Base-by-base conservation (phyloP, 2,888 invertebrate species). In the Heliconius charithonia region DNA sequence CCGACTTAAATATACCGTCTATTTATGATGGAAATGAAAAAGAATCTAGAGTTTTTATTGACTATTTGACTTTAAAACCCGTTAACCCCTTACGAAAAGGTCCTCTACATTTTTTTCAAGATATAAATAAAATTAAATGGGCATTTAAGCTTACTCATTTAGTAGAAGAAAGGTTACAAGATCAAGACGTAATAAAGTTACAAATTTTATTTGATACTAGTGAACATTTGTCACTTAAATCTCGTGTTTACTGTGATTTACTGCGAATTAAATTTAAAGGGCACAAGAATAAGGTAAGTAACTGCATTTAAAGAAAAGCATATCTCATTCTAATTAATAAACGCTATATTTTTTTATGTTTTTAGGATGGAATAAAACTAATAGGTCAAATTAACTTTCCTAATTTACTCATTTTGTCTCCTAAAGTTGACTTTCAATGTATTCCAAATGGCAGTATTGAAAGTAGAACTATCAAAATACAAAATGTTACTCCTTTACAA, bases 331-430 rank as follows among this genome's bases (percentile, higher is more conserved):
- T 22, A 29, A 22, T 29, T 22, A 71, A 56, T 4, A 56, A n/a
- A 32, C 37, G n/a, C n/a, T 22, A 62, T 70, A 75, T 67, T 71
- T 74, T 59, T 62, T 73, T 7, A 27, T 51, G n/a, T 80, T 91
- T 94, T 80, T 86, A 97, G 97, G 97, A 97, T 85, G 93, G 92
- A 80, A 93, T 97, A 72, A 95, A 95, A 82, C 87, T 97, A 67
- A 90, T 89, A 70, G 97, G 96, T 56, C 96, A 95, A 87, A 95
- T 97, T 2, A 96, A 96, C 89, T 97, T 96, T 86, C 97, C 97
- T 0, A 97, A 97, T 85, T 87, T 97, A 73, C 91, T 92, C 65
- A 90, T 97, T 76, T 87, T 94, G 80, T 95, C 96, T 66, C 92
- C 92, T 22, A 88, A 90, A 80, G 88, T 97, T 6, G 95, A 96